Conservation (phyloP, 2,888 invertebrate genomes). For the Oxyscelio sp. region DNA sequence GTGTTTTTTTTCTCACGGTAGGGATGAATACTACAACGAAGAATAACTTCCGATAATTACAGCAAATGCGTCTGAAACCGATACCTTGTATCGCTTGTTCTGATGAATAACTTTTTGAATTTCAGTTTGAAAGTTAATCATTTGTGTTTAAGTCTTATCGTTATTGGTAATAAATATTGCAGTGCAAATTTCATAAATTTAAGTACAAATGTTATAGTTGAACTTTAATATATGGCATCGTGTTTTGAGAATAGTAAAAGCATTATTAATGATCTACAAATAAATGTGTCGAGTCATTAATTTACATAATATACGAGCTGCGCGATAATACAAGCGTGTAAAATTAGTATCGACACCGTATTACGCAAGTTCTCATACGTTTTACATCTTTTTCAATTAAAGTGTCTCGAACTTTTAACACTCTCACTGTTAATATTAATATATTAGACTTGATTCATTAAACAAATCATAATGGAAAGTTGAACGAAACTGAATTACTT, state of each 20-base stretch:
- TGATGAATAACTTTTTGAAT: neutral
- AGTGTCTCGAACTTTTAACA: slow-evolving; percentile 33
- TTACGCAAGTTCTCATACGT: slow-evolving; percentile 30
- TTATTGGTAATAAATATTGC: neutral
- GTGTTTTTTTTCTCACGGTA: slow-evolving; percentile 19
- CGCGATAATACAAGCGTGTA: slow-evolving; percentile 10
- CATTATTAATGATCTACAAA: slow-evolving; percentile 9
- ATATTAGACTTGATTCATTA: slow-evolving; percentile 21
- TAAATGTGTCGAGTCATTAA: slow-evolving; percentile 35
- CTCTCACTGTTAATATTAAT: slow-evolving; percentile 30
- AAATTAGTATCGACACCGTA: slow-evolving; percentile 34
- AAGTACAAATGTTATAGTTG: neutral
- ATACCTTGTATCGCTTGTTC: slow-evolving; percentile 1
- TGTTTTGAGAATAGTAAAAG: slow-evolving; percentile 5
- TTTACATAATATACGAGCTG: slow-evolving; percentile 34
- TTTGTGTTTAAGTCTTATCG: neutral
- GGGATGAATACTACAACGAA: slow-evolving; percentile 23
- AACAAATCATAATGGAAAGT: slow-evolving; percentile 18
- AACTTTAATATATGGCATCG: slow-evolving; percentile 24
- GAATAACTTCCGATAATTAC: slow-evolving; percentile 45
- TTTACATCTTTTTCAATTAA: slow-evolving; percentile 38
- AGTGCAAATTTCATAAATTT: neutral
- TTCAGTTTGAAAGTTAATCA: slow-evolving; percentile 22
- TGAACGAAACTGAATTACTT: slow-evolving; percentile 31
- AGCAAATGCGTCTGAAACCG: slow-evolving; percentile 16